Base-by-base conservation (phyloP, 2,113 vertebrate species). In the Elephantulus edwardii region DNA sequence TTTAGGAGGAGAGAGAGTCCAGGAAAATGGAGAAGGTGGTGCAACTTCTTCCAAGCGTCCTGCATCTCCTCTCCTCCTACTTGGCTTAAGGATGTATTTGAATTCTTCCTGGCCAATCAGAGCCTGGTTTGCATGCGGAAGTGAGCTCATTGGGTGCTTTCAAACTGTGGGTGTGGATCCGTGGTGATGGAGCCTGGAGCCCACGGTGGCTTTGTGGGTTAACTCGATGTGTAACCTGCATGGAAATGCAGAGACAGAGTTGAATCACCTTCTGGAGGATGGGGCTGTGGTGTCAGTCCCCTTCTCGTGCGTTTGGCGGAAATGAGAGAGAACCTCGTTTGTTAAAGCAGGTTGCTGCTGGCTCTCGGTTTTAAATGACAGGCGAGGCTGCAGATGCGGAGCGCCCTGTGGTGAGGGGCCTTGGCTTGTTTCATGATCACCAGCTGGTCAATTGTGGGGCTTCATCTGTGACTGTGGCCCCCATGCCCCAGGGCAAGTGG, bases 211-310 rank as follows among this genome's bases (percentile, higher is more conserved):
- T 87, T 79, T 56, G 0, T 48, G 76, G 92, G 95, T 93, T 94
- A 54, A 71, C 82, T 56, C 8, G 75, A 71, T 91, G 93, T 77
- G 88, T 88, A 90, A 91, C 95, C 93, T 91, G 81, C 94, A 42
- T 76, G 62, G 30, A 83, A 42, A 72, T 75, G 85, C 89, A 88
- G 91, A 92, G 78, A 89, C 89, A 38, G 88, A 79, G 95, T 96
- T 94, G 93, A 95, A 92, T 94, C 96, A 95, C 96, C 90, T 86
- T 90, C 93, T 42, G 88, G 95, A 92, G 94, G 92, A 81, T 83
- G 90, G 40, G 54, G 83, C 91, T 92, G 94, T 91, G 94, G 95
- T 77, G 77, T 93, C 93, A 96, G 93, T 83, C 87, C 86, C 89
- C 84, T 64, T 86, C 62, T 40, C 26, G 68, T 35, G 78, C n/a